Base-by-base conservation (phyloP, 2,888 invertebrate genomes). In the Dioctria linearis region DNA sequence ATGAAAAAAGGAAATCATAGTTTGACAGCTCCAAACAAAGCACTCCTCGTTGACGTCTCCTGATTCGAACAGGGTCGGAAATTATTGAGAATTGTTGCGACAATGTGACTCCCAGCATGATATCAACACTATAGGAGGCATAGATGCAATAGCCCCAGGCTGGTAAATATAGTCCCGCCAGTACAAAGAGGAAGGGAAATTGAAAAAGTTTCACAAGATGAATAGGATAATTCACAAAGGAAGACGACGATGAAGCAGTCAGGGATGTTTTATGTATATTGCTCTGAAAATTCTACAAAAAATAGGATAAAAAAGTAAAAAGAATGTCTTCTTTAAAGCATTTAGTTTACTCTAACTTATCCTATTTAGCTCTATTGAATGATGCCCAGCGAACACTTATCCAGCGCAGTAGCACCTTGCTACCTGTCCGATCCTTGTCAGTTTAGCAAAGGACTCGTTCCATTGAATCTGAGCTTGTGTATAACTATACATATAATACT, bases 31-130 rank as follows among this genome's bases (percentile, higher is more conserved):
- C 40, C 11, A 49, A 63, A 76, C 76, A 76, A 76, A 49, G 76
- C 6, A 42, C 63, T 57, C 43, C 40, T 69, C 43, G 69, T 71
- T 71, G 80, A 73, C 78, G 78, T 78, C 54, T 59, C 39, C 73
- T 80, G 73, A 80, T 82, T 25, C 71, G 78, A 82, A 66, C 76
- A 79, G 82, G 82, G 79, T 79, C 78, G 78, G 78, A 79, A 82
- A 81, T 81, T 81, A 81, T 82, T 81, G 81, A 79, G 81, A 82
- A 82, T 80, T 82, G 80, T 79, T 78, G 49, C 79, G 76, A 82
- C 75, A 81, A 82, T 82, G 78, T 80, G 81, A 81, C 76, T 82
- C 82, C 4, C 82, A 82, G 82, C 82, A 76, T 78, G 82, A 81
- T 79, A 81, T 76, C 81, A 79, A 79, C 78, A 67, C 66, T 78